Percentiles rank a stretch among this genome's conserved stretches.
Conservation (phyloP, 2,797 vertebrate genomes). For the Enteromius viviparus region DNA sequence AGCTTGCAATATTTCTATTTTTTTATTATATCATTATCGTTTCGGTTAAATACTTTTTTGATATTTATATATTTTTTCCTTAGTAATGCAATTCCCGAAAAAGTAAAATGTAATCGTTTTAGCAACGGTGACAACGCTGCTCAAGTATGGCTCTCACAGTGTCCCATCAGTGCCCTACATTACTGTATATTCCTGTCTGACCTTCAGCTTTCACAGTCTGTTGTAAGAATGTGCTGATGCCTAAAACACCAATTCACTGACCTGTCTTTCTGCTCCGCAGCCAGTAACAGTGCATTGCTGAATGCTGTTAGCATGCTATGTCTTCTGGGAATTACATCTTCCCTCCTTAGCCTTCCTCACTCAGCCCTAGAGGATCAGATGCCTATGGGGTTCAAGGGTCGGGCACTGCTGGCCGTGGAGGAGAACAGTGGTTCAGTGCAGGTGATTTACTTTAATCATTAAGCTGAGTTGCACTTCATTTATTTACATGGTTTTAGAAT, state of each 20-base stretch:
- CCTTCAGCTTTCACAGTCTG: neutral
- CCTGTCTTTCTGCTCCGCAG: constrained; percentile 7
- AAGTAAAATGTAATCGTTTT: neutral
- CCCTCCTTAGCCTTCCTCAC: constrained; percentile 60
- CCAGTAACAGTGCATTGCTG: constrained; percentile 67
- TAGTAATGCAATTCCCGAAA: neutral
- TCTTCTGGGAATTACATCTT: constrained; percentile 69
- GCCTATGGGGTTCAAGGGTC: constrained; percentile 70
- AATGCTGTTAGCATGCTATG: constrained; percentile 73
- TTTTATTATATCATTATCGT: neutral
- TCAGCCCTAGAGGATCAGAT: neutral
- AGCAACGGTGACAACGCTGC: neutral
- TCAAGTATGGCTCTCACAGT: neutral
- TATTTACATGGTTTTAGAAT: neutral
- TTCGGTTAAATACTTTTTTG: too few relatives aligned
- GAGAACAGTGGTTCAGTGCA: constrained; percentile 33
- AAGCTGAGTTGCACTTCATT: neutral
- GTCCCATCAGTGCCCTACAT: neutral
- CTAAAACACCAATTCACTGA: neutral
- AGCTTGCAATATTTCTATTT: neutral
- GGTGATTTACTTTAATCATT: constrained; percentile 56
- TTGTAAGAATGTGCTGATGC: constrained; percentile 33
- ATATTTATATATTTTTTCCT: neutral
- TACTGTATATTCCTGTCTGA: neutral
- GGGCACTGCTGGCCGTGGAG: constrained; percentile 75